These are phyloP conservation scores for Gasterosteus nipponicus DNA, from an alignment of 2,113 vertebrate genomes.

Conservation along the genomic window DNA sequence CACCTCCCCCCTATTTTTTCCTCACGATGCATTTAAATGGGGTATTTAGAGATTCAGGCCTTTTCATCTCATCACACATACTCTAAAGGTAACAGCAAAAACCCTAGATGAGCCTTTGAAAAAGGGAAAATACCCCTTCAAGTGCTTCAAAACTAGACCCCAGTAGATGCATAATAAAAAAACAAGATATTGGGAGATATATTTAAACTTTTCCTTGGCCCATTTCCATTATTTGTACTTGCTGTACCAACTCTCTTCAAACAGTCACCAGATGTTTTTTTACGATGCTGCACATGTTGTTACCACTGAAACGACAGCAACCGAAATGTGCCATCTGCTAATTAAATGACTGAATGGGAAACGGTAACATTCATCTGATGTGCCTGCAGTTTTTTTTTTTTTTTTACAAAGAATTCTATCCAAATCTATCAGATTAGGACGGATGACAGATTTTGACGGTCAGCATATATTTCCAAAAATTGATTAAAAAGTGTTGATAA, in stretches of 20 bases:
- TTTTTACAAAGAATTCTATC: slow-evolving; percentile 38
- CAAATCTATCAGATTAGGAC: slow-evolving; percentile 18
- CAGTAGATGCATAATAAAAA: slow-evolving; percentile 42
- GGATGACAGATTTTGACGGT: slow-evolving; percentile 14
- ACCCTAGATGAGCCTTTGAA: slow-evolving; percentile 54
- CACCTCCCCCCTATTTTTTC: slow-evolving; percentile 56
- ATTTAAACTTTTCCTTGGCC: slow-evolving; percentile 30
- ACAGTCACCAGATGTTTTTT: slow-evolving; percentile 48
- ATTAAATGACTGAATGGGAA: slow-evolving; percentile 35
- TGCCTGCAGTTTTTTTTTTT: slow-evolving; percentile 7
- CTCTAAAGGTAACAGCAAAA: slow-evolving; percentile 56
- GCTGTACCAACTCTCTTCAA: slow-evolving; percentile 25
- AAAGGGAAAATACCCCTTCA: slow-evolving; percentile 41
- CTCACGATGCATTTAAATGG: slow-evolving; percentile 79
- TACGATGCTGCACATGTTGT: slow-evolving; percentile 24
- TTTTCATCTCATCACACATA: slow-evolving; percentile 51
- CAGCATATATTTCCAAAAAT: not conserved
- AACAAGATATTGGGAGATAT: slow-evolving; percentile 15
- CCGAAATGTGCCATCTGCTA: slow-evolving; percentile 56
- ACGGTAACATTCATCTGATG: slow-evolving; percentile 29
- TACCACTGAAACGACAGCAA: slow-evolving; percentile 24
- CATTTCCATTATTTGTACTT: slow-evolving; percentile 18
- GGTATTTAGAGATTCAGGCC: slow-evolving; percentile 66
- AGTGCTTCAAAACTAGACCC: slow-evolving; percentile 45
- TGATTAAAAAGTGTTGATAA: not conserved